Evolutionary conservation across 1,140 invertebrate species (phyloP).

Genomic region (Trypoxylus dichotomus): DNA sequence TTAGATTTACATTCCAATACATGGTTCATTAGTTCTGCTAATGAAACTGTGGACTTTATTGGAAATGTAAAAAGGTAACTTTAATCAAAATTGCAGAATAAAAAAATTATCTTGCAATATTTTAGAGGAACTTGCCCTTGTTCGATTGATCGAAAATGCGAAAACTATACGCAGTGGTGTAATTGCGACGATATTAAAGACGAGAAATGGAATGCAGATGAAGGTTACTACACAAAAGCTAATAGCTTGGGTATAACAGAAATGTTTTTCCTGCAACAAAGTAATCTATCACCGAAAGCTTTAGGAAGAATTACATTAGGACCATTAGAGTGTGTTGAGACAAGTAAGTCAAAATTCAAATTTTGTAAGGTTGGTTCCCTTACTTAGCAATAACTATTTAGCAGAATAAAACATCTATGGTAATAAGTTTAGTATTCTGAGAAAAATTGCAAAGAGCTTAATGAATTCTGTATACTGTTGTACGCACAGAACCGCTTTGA

Average conservation of each 20-base stretch:
- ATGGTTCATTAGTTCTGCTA: constrained; percentile 83
- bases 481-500: no score
- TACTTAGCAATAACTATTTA: no score
- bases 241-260: constrained; percentile 83
- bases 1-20: constrained; percentile 85
- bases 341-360: constrained; percentile 65
- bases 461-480: no score
- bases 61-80: constrained; percentile 79
- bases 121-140: constrained; percentile 68
- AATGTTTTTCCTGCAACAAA: constrained; percentile 87
- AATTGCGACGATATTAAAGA: constrained; percentile 84
- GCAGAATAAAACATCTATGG: no score
- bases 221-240: constrained; percentile 78
- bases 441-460: no score
- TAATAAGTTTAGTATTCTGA: no score
- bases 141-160: constrained; percentile 75
- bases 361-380: no score
- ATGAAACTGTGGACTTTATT: constrained; percentile 78
- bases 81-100: no score
- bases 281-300: constrained; percentile 77
- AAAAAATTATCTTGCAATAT: constrained; percentile 31
- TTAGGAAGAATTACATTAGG: constrained; percentile 85
- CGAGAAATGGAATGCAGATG: constrained; percentile 84
- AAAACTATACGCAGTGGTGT: constrained; percentile 77
- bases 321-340: constrained; percentile 90